Evolutionary conservation across 2,888 invertebrate species (phyloP).

Genomic region (Ashinkailepas kermadecensis): DNA sequence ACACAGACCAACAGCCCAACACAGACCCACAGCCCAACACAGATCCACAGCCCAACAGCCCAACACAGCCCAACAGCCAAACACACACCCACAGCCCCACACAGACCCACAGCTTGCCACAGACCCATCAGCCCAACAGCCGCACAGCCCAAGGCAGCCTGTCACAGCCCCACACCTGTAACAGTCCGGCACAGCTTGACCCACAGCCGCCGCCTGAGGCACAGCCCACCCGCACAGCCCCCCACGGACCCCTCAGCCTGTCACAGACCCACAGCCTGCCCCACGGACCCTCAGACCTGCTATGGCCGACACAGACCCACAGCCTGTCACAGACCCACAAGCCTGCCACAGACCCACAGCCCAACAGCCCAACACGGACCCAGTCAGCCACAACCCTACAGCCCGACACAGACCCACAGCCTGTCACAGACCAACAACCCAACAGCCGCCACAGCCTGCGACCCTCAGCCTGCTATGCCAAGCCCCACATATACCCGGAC

Average conservation of each 20-base stretch:
- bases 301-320: not conserved
- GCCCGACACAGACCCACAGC: not conserved
- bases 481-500: too few relatives aligned
- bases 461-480: too few relatives aligned
- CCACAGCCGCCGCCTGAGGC: too few relatives aligned
- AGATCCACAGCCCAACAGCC: not conserved
- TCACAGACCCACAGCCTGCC: not conserved
- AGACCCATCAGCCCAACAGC: not conserved
- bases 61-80: not conserved
- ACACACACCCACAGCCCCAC: not conserved
- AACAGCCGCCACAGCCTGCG: too few relatives aligned
- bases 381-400: too few relatives aligned
- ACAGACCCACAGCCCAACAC: too few relatives aligned
- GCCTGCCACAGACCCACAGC: not conserved
- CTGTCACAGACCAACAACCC: too few relatives aligned
- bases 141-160: not conserved
- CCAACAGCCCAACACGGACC: too few relatives aligned
- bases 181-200: too few relatives aligned
- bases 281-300: too few relatives aligned
- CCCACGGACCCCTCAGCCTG: too few relatives aligned
- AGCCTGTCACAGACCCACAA: not conserved
- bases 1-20: not conserved
- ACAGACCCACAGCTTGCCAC: not conserved
- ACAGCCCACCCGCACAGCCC: too few relatives aligned
- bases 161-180: not conserved